Percentiles rank a stretch among this genome's conserved stretches.
These are phyloP conservation scores for Drosophila lutescens DNA, from an alignment of 2,888 invertebrate species.

Conservation along the genomic window DNA sequence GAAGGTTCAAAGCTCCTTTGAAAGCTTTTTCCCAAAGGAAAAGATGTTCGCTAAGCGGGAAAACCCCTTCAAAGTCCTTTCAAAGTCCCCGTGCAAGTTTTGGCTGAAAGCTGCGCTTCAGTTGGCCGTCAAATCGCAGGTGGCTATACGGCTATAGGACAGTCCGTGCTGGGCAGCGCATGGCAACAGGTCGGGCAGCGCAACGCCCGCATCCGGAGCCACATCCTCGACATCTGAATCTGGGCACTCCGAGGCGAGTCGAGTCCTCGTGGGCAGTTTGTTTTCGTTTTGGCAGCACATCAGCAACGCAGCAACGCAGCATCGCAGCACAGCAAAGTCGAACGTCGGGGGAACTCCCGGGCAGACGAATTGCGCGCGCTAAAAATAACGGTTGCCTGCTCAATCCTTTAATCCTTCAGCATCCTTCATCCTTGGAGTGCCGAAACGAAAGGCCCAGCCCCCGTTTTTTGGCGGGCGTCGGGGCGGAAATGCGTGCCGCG, in stretches of 20 bases:
- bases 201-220: conserved; percentile 8
- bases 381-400: conserved; percentile 40
- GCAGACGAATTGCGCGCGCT: conserved; percentile 48
- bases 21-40: neutral
- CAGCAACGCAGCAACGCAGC: no score
- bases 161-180: conserved; percentile 57
- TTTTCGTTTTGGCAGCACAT: neutral
- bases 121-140: neutral
- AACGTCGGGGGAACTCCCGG: neutral
- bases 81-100: conserved; percentile 9
- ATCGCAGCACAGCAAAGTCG: neutral
- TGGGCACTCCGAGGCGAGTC: neutral
- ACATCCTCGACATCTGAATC: neutral
- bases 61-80: neutral
- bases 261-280: neutral
- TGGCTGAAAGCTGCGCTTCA: conserved; percentile 27
- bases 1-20: neutral
- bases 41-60: neutral
- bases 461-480: conserved; percentile 9
- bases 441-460: neutral
- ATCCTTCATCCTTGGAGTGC: conserved; percentile 32
- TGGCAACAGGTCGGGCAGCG: conserved; percentile 55
- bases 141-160: no score
- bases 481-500: conserved; percentile 22
- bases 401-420: neutral